Base-by-base conservation (phyloP, 2,113 vertebrate species). In the Corythornis vintsioides region DNA sequence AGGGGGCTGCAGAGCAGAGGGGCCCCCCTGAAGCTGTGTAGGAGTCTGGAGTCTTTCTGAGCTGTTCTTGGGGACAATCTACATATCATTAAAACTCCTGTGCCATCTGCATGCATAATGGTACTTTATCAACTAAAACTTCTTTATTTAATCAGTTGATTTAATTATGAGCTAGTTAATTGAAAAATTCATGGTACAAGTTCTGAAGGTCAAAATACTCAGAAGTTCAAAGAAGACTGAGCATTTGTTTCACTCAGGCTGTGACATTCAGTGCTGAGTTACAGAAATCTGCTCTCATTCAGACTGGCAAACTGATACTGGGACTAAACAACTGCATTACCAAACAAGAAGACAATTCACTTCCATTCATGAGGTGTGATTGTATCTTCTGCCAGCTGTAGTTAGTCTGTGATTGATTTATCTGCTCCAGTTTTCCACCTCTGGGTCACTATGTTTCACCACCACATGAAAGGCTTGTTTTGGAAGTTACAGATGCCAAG, bases 121-220 rank as follows among this genome's bases (percentile, higher is more conserved):
- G 93, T 94, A 93, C 93, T 97, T 97, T 94, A 97, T 97, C 94
- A 97, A 96, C 92, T 96, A 86, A 95, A 95, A 94, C 74, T 91
- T 95, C 94, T 95, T 94, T 96, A 94, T 97, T 97, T 96, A 97
- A 97, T 96, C 95, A 94, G 93, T 95, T 96, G 95, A 95, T 96
- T 97, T 97, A 97, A 97, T 97, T 97, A 97, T 95, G 95, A 95
- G 80, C 90, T 92, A 92, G 95, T 90, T 97, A 97, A 97, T 95
- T 97, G 95, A 96, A 97, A 97, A 97, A 95, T 94, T 95, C 89
- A 95, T 95, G 89, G 96, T 93, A 91, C 77, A 81, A 95, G 90
- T 97, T 96, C 93, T 96, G 93, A 97, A 97, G 96, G 96, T 97
- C 95, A 97, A 90, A 96, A 95, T 90, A 93, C 88, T 92, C 60